These are phyloP conservation scores for Trogon surrucura DNA, from an alignment of 2,113 vertebrate genomes.

Conservation along the genomic window DNA sequence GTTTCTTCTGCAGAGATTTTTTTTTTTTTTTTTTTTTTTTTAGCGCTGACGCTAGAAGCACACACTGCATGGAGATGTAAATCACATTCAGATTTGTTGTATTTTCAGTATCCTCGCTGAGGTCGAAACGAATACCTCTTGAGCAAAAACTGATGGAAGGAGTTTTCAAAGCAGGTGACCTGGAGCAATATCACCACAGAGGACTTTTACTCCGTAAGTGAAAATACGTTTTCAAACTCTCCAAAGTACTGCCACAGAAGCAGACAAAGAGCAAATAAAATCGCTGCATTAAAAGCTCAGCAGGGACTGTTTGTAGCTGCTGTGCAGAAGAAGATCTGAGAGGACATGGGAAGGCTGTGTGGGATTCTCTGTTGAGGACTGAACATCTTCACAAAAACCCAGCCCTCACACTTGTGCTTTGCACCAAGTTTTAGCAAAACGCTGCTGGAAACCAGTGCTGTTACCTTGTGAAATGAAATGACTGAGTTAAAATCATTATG, in stretches of 20 bases:
- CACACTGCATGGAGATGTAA: neutral
- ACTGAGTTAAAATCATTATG: neutral
- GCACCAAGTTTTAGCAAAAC: neutral
- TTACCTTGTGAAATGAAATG: neutral
- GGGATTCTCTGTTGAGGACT: neutral
- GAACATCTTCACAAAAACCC: neutral
- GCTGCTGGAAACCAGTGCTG: neutral
- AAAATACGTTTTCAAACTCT: neutral
- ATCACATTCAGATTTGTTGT: neutral
- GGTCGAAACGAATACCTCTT: neutral
- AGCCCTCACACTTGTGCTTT: neutral
- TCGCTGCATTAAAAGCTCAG: neutral
- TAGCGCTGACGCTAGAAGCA: neutral
- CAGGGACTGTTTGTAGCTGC: neutral
- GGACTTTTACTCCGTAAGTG: neutral
- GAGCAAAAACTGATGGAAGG: neutral
- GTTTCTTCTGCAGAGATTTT: conserved; percentile 5
- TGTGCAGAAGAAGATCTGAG: neutral
- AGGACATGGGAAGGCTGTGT: neutral
- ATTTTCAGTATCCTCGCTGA: neutral
- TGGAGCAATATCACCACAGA: neutral
- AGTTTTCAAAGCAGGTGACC: neutral
- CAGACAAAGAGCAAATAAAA: neutral
- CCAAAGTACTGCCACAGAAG: neutral
- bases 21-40: conserved; percentile 29